Evolutionary conservation across 1,140 invertebrate species (phyloP).

Genomic region (Parasteatoda tepidariorum): DNA sequence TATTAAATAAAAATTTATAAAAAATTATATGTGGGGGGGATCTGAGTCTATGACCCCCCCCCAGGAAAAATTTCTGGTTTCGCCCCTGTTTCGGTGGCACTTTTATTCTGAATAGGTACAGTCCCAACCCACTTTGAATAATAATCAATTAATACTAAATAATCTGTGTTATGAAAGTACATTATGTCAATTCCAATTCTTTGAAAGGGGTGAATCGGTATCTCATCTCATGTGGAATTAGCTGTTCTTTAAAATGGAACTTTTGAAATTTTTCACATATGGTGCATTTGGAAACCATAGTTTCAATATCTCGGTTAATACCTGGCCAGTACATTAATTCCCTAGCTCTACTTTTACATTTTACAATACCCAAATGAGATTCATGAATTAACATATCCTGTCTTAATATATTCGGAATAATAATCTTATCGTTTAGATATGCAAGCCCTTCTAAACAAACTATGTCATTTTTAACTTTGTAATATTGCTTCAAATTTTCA

Average conservation of each 20-base stretch:
- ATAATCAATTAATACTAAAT: conserved; percentile 23
- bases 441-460: conserved; percentile 61
- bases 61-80: too few relatives aligned
- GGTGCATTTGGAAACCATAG: too few relatives aligned
- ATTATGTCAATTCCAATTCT: conserved; percentile 5
- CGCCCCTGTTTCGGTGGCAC: too few relatives aligned
- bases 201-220: neutral
- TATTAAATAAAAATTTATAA: too few relatives aligned
- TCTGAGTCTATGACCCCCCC: too few relatives aligned
- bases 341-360: conserved; percentile 17
- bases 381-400: conserved; percentile 64
- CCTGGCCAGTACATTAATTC: too few relatives aligned
- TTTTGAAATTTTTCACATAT: too few relatives aligned
- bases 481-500: conserved; percentile 47
- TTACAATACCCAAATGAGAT: conserved; percentile 65
- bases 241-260: neutral
- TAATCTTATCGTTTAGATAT: conserved; percentile 64
- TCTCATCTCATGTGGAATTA: conserved; percentile 2
- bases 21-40: too few relatives aligned
- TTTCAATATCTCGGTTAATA: too few relatives aligned
- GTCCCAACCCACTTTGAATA: conserved; percentile 34
- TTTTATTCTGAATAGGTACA: too few relatives aligned
- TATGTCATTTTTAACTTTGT: conserved; percentile 62
- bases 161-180: neutral
- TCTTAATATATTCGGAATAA: conserved; percentile 65